These are phyloP conservation scores for Caradrina kadenii DNA, from an alignment of 2,888 invertebrate species.

Conservation along the genomic window DNA sequence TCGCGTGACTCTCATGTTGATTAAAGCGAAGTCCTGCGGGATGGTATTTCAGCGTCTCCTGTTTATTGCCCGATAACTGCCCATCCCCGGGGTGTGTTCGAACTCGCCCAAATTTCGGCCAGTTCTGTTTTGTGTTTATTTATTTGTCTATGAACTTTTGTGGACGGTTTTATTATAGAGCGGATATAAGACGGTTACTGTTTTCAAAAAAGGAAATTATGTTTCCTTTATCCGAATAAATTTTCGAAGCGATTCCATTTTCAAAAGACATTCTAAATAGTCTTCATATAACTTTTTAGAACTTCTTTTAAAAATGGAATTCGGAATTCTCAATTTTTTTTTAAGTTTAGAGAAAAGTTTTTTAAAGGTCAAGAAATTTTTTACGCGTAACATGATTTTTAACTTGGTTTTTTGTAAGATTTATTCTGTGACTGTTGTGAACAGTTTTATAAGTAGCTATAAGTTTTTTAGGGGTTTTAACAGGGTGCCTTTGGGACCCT, in stretches of 20 bases:
- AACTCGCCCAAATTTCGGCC: constrained; percentile 32
- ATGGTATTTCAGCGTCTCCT: constrained; percentile 46
- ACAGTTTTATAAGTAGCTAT: no score
- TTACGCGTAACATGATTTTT: no score
- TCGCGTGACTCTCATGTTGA: constrained; percentile 9
- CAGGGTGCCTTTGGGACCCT: no score
- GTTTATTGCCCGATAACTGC: constrained; percentile 63
- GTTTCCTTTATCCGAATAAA: no score
- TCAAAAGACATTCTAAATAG: no score
- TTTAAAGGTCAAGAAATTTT: background rate
- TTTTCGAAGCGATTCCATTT: no score
- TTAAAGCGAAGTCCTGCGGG: constrained; percentile 26
- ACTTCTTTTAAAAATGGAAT: background rate
- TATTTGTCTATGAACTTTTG: constrained; percentile 54
- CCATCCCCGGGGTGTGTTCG: constrained; percentile 53
- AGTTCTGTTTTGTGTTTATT: constrained; percentile 47
- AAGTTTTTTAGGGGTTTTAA: no score
- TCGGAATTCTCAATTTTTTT: background rate
- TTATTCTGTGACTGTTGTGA: no score
- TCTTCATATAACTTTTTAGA: background rate
- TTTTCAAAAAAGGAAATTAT: constrained; percentile 1
- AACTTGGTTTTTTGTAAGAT: no score
- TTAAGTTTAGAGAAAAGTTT: background rate
- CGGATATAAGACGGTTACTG: no score
- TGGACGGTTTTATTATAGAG: constrained; percentile 10